phyloP scores from a whole-genome alignment of 2,888 invertebrate species.

The Horisme vitalbata region DNA sequence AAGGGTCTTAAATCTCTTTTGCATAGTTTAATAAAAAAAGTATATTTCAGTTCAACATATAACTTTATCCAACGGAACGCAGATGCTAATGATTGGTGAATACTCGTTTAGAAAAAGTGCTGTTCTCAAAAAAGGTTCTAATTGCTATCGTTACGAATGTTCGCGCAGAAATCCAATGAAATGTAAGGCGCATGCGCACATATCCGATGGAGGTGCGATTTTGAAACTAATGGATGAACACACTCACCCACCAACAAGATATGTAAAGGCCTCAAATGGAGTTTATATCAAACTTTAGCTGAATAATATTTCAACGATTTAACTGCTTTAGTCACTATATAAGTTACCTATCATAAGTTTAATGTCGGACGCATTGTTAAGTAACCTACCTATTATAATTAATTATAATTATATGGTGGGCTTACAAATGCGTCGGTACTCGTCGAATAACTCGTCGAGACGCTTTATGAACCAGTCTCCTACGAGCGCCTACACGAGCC shows the following conservation, averaged over 20 bases:
- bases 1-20: too few species aligned
- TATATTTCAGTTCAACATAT: constrained; percentile 4
- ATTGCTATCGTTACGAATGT: constrained; percentile 2
- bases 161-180: constrained; percentile 1
- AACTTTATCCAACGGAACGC: background rate
- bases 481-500: too few species aligned
- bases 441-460: too few species aligned
- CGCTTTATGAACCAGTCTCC: too few species aligned
- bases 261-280: background rate
- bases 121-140: background rate
- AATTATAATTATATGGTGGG: too few species aligned
- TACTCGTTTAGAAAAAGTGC: constrained; percentile 3
- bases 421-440: too few species aligned
- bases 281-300: background rate
- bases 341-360: too few species aligned
- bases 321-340: too few species aligned
- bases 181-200: constrained; percentile 15
- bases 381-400: too few species aligned
- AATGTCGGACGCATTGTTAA: too few species aligned
- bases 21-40: too few species aligned
- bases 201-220: background rate
- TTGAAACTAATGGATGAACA: constrained; percentile 5
- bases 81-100: constrained; percentile 4
- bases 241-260: constrained; percentile 7
- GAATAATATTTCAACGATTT: too few species aligned